A percentile compares a stretch with the other conserved stretches of the same genome.
Evolutionary conservation across 2,113 vertebrate genomes (phyloP).

Genomic region (Cheilinus undulatus): DNA sequence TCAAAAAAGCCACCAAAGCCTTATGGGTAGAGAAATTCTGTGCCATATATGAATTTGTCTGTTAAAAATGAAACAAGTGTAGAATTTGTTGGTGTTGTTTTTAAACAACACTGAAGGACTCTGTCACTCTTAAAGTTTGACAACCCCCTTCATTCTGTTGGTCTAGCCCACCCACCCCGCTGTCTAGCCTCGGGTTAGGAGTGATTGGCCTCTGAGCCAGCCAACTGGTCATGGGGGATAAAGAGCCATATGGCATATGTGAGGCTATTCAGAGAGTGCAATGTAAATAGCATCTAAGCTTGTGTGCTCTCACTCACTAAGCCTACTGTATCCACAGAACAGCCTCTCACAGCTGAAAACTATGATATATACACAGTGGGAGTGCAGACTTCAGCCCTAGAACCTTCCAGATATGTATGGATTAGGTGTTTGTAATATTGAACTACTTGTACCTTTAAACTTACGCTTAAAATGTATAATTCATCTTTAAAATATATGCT

Average conservation of each 20-base stretch:
- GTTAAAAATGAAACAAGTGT: neutral
- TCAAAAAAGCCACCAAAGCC: neutral
- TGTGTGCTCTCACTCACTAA: conserved; percentile 27
- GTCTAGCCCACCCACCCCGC: neutral
- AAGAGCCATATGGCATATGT: conserved; percentile 32
- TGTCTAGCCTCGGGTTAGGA: conserved; percentile 17
- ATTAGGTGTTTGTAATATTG: too few species aligned
- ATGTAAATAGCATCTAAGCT: conserved; percentile 19
- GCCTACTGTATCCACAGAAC: neutral
- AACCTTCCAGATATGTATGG: too few species aligned
- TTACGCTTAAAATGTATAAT: too few species aligned
- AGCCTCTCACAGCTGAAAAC: conserved; percentile 1
- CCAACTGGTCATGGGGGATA: conserved; percentile 28
- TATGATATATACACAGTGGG: neutral
- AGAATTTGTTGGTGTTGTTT: too few species aligned
- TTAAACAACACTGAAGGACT: neutral
- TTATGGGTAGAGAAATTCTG: neutral
- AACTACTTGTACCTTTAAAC: too few species aligned
- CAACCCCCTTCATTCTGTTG: conserved; percentile 12
- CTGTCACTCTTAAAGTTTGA: conserved; percentile 10
- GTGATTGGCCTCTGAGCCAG: conserved; percentile 10
- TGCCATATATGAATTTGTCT: conserved; percentile 13
- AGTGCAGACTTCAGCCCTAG: neutral
- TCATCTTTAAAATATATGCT: too few species aligned
- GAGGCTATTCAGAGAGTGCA: conserved; percentile 6